Conservation (phyloP, 2,888 invertebrate genomes). For the Andrena marginata region DNA sequence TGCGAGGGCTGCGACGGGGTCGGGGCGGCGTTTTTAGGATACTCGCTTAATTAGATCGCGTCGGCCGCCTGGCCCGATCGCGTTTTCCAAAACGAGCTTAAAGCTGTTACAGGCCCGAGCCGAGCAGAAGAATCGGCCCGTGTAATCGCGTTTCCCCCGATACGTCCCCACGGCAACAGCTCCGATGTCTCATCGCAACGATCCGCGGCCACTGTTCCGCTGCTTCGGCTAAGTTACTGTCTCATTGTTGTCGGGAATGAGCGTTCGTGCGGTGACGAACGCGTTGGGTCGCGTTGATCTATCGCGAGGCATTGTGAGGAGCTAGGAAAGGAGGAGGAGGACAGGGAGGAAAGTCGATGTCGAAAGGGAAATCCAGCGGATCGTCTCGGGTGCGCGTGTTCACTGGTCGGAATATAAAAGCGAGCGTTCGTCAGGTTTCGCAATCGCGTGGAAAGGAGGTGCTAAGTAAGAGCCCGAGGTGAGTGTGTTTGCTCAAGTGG, state of each 20-base stretch:
- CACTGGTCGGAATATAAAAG: conserved; percentile 58
- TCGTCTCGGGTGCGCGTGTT: conserved; percentile 65
- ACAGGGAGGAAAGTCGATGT: conserved; percentile 23
- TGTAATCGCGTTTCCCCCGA: conserved; percentile 47
- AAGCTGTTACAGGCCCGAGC: conserved; percentile 52
- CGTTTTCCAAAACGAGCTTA: conserved; percentile 64
- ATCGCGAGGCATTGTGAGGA: conserved; percentile 48
- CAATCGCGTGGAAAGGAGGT: conserved; percentile 81
- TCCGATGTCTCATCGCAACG: conserved; percentile 7
- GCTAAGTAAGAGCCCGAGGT: conserved; percentile 78
- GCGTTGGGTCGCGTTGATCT: conserved; percentile 37
- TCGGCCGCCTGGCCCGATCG: conserved; percentile 44
- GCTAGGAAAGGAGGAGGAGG: conserved; percentile 20
- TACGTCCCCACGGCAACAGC: conserved; percentile 20
- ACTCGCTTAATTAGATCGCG: conserved; percentile 76
- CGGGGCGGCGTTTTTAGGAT: conserved; percentile 73
- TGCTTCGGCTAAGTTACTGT: conserved; percentile 25
- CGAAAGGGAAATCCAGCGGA: conserved; percentile 49
- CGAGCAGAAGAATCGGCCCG: conserved; percentile 26
- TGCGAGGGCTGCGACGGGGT: conserved; percentile 66
- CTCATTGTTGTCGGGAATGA: conserved; percentile 38
- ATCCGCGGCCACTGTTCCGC: conserved; percentile 16
- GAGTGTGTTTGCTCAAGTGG: conserved; percentile 76
- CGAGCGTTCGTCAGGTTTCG: conserved; percentile 72
- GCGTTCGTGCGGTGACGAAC: conserved; percentile 17